Evolutionary conservation across 2,797 vertebrate species (phyloP), one percentile per base, ranked within the genome.

Genomic region (Pyrocephalus nanus): DNA sequence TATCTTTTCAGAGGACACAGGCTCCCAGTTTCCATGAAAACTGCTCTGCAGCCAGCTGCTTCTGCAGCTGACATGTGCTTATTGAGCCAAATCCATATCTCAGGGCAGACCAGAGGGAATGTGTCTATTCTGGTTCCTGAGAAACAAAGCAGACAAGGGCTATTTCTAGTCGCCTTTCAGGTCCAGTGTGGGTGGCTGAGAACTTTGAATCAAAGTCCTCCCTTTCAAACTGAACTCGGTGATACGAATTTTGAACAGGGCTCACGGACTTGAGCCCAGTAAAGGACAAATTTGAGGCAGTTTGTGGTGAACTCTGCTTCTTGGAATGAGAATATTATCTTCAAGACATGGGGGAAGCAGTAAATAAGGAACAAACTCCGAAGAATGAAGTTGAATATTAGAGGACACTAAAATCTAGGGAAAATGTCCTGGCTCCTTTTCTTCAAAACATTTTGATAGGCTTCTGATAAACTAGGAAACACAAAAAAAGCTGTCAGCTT

Each of bases 141-240:
- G 92, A 95, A 96, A 92, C 92, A 93, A 90, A 90, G 90, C 89
- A 88, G 89, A 94, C 48, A 7, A 94, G 79, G 87, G 93, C 47
- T 96, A 91, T 97, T 97, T 97, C 95, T 86, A 96, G 93, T 94
- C 90, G 91, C 96, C 87, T 96, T 94, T 95, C 92, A 96, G 93
- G 89, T 95, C 87, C 90, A 75, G 69, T 96, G 93, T 97, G 96
- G 92, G 96, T 96, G 96, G 96, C 92, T 96, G 93, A 94, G 93
- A 95, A 84, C 89, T 91, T 76, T 76, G 74, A 93, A 43, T 88
- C 86, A 86, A 94, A 96, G 94, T 96, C 91, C 51, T 94, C 26
- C 86, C 83, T 92, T 96, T 93, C 80, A 84, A 84, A 61, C 0
- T 38, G 62, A 71, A 85, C 57, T 38, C 45, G 78, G 51, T 70